Conservation (phyloP, 1,140 invertebrate species). For the Cardiocondyla obscurior region DNA sequence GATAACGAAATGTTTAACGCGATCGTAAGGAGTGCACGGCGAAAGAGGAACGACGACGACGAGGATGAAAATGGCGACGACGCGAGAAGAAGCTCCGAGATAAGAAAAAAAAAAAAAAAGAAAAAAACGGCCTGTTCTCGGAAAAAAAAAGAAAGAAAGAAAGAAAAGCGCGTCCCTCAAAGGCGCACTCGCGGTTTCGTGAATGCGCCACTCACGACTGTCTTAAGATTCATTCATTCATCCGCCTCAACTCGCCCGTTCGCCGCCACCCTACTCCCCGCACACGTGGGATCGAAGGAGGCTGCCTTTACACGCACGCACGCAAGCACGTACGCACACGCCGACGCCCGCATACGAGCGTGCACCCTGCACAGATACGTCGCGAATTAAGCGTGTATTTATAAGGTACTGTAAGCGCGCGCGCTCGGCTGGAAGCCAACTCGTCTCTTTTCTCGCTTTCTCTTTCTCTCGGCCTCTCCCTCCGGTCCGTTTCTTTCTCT, state of each 20-base stretch:
- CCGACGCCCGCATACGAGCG: background rate
- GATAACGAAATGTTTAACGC: background rate
- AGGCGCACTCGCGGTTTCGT: constrained; percentile 73
- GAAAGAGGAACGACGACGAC: background rate
- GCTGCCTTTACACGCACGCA: constrained; percentile 52
- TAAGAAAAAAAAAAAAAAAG: background rate
- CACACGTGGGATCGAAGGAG: constrained; percentile 47
- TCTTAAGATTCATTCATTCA: constrained; percentile 84
- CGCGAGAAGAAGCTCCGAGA: background rate
- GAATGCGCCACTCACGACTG: constrained; percentile 78
- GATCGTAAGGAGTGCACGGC: background rate
- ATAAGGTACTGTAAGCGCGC: constrained; percentile 30
- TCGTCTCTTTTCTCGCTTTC: constrained; percentile 52
- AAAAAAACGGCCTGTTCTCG: constrained; percentile 6
- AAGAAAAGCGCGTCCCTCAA: constrained; percentile 51
- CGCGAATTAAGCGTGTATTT: constrained; percentile 42
- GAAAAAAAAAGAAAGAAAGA: background rate
- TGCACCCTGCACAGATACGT: constrained; percentile 27
- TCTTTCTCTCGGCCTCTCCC: constrained; percentile 38
- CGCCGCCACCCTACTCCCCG: constrained; percentile 51
- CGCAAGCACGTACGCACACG: background rate
- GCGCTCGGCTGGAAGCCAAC: constrained; percentile 32
- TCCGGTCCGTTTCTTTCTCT: constrained; percentile 2
- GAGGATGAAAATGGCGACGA: background rate
- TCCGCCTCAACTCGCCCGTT: constrained; percentile 71